Evolutionary conservation across 2,113 vertebrate species (phyloP).

Genomic region (Sterrhoptilus dennistouni): DNA sequence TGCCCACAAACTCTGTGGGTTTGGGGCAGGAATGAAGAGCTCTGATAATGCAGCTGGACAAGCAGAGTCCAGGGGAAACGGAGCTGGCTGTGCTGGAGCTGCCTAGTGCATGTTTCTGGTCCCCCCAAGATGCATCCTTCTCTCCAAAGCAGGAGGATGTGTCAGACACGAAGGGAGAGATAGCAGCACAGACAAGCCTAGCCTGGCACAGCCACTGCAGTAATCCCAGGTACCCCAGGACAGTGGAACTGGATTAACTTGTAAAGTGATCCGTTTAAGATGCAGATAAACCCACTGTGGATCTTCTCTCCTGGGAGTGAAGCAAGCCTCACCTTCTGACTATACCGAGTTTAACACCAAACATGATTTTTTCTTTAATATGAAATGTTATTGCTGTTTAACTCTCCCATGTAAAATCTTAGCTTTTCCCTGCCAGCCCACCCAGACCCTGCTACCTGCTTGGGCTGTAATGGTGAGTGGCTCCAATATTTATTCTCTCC

Average conservation of each 20-base stretch:
- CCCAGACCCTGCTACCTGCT: neutral
- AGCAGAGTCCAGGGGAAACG: neutral
- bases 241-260: neutral
- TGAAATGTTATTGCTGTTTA: neutral
- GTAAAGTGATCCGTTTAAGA: neutral
- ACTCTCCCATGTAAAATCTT: neutral
- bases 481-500: neutral
- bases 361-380: neutral
- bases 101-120: fast-evolving
- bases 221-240: neutral
- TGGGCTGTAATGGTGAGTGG: neutral
- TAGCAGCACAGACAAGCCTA: fast-evolving
- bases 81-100: neutral
- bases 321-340: neutral
- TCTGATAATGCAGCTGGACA: neutral
- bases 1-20: neutral
- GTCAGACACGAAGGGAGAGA: fast-evolving
- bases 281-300: neutral
- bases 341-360: neutral
- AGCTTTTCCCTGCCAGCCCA: neutral
- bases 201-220: neutral
- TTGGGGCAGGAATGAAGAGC: neutral
- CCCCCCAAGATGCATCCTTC: neutral
- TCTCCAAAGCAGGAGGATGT: neutral
- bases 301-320: neutral